These are phyloP conservation scores for Acanthornis magna DNA, from an alignment of 2,797 vertebrate genomes.

Conservation along the genomic window DNA sequence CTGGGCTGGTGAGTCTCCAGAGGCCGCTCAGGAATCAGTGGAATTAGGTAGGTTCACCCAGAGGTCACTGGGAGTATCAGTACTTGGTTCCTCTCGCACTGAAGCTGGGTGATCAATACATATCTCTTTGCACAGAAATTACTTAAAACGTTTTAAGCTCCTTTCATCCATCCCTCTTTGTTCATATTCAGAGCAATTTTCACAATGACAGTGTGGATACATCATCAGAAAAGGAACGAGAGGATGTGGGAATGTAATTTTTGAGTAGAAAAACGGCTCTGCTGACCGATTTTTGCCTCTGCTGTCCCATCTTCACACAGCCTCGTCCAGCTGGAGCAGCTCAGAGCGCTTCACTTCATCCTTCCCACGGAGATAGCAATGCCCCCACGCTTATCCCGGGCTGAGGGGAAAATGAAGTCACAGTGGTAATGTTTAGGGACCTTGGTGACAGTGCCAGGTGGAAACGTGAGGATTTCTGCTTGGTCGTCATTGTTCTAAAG, in stretches of 20 bases:
- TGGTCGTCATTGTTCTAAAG: neutral
- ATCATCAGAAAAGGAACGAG: neutral
- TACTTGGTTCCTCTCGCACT: neutral
- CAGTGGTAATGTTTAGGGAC: neutral
- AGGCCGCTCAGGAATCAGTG: neutral
- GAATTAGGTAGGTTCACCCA: neutral
- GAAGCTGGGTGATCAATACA: neutral
- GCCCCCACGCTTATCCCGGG: neutral
- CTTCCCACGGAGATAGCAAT: neutral
- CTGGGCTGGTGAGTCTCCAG: neutral
- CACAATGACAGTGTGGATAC: neutral
- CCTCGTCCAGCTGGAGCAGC: neutral
- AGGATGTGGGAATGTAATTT: neutral
- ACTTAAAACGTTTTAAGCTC: neutral
- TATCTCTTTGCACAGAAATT: neutral
- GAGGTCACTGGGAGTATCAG: neutral
- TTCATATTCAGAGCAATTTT: neutral
- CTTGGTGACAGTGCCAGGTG: neutral
- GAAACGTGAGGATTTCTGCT: neutral
- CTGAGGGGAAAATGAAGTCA: neutral
- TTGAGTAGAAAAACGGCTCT: no score
- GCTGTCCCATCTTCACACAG: neutral
- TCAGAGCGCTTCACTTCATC: neutral
- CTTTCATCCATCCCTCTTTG: neutral
- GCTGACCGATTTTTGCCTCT: neutral